Evolutionary conservation across 2,113 vertebrate species (phyloP).

Genomic region (Nothocercus julius): DNA sequence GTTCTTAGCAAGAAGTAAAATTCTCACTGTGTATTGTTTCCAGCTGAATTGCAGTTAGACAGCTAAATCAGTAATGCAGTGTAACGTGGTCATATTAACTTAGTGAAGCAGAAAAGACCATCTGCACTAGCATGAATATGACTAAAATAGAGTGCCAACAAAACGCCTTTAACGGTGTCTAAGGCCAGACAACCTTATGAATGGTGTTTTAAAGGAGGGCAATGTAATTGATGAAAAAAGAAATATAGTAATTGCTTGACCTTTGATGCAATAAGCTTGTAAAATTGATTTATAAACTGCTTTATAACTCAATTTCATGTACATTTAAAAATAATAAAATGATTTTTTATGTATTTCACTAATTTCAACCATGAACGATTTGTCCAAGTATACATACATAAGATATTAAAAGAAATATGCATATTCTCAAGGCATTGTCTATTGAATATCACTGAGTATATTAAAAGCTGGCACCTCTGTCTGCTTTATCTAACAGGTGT

Average conservation of each 20-base stretch:
- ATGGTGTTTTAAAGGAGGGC: slow-evolving; percentile 43
- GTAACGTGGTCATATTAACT: slow-evolving; percentile 74
- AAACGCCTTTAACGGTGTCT: slow-evolving; percentile 30
- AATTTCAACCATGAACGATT: slow-evolving; percentile 46
- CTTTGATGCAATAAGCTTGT: slow-evolving; percentile 48
- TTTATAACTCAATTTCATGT: slow-evolving; percentile 49
- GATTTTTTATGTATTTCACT: slow-evolving; percentile 20
- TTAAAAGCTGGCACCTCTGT: background rate
- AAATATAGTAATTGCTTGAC: slow-evolving; percentile 19
- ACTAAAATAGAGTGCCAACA: slow-evolving; percentile 62
- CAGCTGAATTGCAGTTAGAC: slow-evolving; percentile 75
- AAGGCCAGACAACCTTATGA: slow-evolving; percentile 61
- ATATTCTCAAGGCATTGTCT: background rate
- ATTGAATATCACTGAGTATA: slow-evolving; percentile 12
- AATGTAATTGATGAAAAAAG: slow-evolving; percentile 34
- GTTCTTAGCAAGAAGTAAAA: slow-evolving; percentile 56
- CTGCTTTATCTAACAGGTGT: background rate
- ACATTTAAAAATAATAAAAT: slow-evolving; percentile 43
- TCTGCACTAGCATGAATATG: slow-evolving; percentile 72
- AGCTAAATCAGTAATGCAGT: slow-evolving; percentile 79
- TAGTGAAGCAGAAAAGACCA: slow-evolving; percentile 77
- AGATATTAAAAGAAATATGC: slow-evolving; percentile 23
- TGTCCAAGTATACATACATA: slow-evolving; percentile 2
- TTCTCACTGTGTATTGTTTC: slow-evolving; percentile 73
- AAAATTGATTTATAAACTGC: slow-evolving; percentile 54